Evolutionary conservation across 2,797 vertebrate species (phyloP), one percentile per base, ranked within the genome.

Genomic region (Pteropus rufus): DNA sequence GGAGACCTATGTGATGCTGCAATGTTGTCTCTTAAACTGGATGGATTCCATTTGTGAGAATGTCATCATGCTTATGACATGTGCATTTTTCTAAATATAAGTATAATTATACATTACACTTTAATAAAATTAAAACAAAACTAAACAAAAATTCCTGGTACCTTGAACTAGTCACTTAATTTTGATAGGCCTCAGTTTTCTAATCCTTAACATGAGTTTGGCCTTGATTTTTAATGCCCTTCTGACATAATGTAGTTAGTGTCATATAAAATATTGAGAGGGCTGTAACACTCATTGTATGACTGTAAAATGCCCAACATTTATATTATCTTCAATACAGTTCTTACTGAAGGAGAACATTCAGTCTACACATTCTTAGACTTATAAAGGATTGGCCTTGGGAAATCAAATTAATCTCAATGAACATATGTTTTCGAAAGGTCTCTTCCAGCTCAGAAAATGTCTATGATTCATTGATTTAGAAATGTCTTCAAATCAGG

Each of bases 1-100:
- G 5, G 12, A 6, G 3, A 4, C 3, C 21, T 15, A 24, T 67
- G 39, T 5, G n/a, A 0, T 56, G 4, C 14, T 73, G 7, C 14
- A 65, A 34, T 39, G 2, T 34, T 46, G 14, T 54, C 10, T 84
- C n/a, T 12, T 88, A 10, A 62, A 15, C 7, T 34, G 12, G 11
- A 16, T 14, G 3, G 0, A 23, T 83, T 39, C 19, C n/a, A 36
- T 49, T 54, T 62, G 44, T 60, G 34, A 93, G 58, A 54, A 36
- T 12, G 5, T 24, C 1, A 2, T 15, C 54, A 44, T 12, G 36
- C 1, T 31, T 65, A 41, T 8, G 2, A 75, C 4, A 56, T 14
- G 19, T 12, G 5, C 19, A 36, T 23, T 81, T 88, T 79, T 58
- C 34, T n/a, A 79, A 60, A 60, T 0, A 2, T 69, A 69, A 81